Evolutionary conservation across 2,888 invertebrate species (phyloP), one percentile per base, ranked within the genome.

Genomic region (Lepidonotus clava): DNA sequence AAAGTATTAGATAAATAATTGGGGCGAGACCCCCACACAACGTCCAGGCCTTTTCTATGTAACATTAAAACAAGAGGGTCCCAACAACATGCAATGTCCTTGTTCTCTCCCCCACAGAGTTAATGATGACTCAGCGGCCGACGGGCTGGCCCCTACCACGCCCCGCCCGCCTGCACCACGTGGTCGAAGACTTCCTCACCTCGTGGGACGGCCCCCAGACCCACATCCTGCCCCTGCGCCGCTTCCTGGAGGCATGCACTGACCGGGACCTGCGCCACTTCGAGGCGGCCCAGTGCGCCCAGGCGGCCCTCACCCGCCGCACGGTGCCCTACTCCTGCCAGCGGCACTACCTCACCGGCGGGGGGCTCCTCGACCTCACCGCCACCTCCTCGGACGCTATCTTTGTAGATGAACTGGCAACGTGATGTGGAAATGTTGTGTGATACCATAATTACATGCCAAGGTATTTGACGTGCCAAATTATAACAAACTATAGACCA

Each of bases 171-270:
- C 86, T 94, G 18, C 95, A 95, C 88, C 94, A 94, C 89, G 92
- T 94, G 14, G 91, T 95, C 11, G 95, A 95, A 89, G 94, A 95
- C 88, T 94, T 95, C 89, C 91, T 93, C 4, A 94, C 94, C 0
- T 87, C 89, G 0, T 95, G 94, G 94, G 93, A 93, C 83, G 93
- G 91, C 0, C 92, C 92, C 0, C 86, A 88, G n/a, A 92, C 92
- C 46, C 94, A 95, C 89, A 88, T 94, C 67, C 90, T 93, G 8
- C 94, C 94, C 0, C 90, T 95, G 5, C 88, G 94, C 21, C 90
- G 91, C n/a, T 93, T 92, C 88, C 85, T 93, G 18, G 92, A 93
- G 88, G 89, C 90, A 61, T 88, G 91, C 38, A 84, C 92, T 0
- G 88, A 89, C 32, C 83, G 84, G 40, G 94, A 94, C 89, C 89